These are phyloP conservation scores for Ophion costatus DNA, from an alignment of 2,888 invertebrate genomes.

Conservation along the genomic window DNA sequence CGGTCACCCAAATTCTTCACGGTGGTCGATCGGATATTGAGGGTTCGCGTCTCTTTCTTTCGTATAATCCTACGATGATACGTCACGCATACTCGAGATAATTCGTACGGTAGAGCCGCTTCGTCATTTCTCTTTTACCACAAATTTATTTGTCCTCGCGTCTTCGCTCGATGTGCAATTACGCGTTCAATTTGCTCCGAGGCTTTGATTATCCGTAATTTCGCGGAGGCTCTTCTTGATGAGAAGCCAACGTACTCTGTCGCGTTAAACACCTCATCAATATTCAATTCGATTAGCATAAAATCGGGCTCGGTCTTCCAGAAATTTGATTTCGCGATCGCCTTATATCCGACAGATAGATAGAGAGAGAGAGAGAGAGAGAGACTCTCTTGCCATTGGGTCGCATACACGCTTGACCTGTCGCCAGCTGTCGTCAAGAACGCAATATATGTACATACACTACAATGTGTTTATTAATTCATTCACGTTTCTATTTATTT, in stretches of 20 bases:
- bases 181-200: constrained; percentile 14
- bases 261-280: constrained; percentile 74
- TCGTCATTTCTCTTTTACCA: too few species aligned
- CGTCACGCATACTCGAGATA: background rate
- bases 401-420: constrained; percentile 72
- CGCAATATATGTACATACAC: constrained; percentile 4
- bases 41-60: background rate
- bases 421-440: constrained; percentile 74
- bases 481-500: too few species aligned
- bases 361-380: background rate
- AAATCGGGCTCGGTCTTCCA: constrained; percentile 76
- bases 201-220: constrained; percentile 41
- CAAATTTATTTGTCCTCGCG: background rate
- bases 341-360: background rate
- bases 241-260: constrained; percentile 12
- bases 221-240: constrained; percentile 1
- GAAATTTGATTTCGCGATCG: constrained; percentile 73
- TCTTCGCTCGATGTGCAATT: background rate
- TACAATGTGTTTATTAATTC: too few species aligned
- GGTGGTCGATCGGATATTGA: constrained; percentile 1
- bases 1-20: constrained; percentile 30
- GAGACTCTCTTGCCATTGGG: constrained; percentile 17
- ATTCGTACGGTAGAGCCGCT: background rate
- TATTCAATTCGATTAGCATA: constrained; percentile 76
- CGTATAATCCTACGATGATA: background rate